Evolutionary conservation across 2,113 vertebrate genomes (phyloP).

Genomic region (Embiotoca jacksoni): DNA sequence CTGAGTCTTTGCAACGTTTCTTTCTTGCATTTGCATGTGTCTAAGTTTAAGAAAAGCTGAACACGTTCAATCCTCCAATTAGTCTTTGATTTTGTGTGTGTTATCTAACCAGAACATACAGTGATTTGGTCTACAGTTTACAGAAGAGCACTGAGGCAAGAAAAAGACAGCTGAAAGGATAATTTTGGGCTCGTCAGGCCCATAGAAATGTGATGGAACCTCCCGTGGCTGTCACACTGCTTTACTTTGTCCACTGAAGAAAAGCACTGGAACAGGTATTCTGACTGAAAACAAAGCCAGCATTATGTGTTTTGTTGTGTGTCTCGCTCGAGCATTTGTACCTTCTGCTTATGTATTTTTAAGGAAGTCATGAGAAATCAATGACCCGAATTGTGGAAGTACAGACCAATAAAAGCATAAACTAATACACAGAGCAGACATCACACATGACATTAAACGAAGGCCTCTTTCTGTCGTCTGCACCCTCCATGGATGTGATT

Average conservation of each 20-base stretch:
- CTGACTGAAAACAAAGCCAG: constrained; percentile 48
- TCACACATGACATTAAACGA: constrained; percentile 4
- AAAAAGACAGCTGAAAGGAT: constrained; percentile 12
- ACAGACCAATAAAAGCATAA: constrained; percentile 31
- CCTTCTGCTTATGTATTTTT: constrained; percentile 27
- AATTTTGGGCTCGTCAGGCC: constrained; percentile 19
- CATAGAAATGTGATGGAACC: constrained; percentile 47
- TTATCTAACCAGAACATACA: not conserved
- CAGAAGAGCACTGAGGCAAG: not conserved
- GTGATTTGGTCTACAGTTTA: not conserved
- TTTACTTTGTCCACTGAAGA: constrained; percentile 53
- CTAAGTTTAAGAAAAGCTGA: not conserved
- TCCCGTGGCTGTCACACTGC: constrained; percentile 45
- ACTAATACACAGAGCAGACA: not conserved
- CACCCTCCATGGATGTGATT: not conserved
- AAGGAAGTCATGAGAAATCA: constrained; percentile 47
- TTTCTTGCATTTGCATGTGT: not conserved
- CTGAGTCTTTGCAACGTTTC: not conserved
- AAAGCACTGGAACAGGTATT: constrained; percentile 62
- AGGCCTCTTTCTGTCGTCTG: not conserved
- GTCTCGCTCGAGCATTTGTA: constrained; percentile 15
- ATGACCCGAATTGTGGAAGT: constrained; percentile 40
- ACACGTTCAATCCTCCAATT: not conserved
- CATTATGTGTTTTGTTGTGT: constrained; percentile 56
- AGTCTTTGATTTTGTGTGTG: not conserved